These are phyloP conservation scores for Actinostola sp. DNA, from an alignment of 92 coral and sea anemone species.

Conservation along the genomic window DNA sequence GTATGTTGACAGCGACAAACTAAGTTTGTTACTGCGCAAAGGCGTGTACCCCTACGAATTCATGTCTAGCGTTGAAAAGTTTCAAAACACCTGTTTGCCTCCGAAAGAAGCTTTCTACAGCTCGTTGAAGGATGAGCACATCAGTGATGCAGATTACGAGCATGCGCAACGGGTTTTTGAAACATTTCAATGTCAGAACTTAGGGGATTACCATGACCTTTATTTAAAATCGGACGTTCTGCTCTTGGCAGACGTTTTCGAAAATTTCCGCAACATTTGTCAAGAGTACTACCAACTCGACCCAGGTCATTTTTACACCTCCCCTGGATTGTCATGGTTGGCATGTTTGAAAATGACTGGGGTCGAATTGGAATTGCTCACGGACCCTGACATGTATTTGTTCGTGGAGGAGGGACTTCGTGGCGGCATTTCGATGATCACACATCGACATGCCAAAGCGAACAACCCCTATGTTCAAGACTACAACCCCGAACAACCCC, in stretches of 20 bases:
- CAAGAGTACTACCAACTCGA: slow-evolving; percentile 48
- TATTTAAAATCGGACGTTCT: slow-evolving; percentile 17
- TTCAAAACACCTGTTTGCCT: slow-evolving; percentile 27
- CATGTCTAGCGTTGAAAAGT: slow-evolving; percentile 1
- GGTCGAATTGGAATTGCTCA: slow-evolving; percentile 31
- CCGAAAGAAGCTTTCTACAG: slow-evolving; percentile 36
- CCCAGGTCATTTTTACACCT: slow-evolving; percentile 53
- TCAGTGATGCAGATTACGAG: slow-evolving; percentile 41
- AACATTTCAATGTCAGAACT: slow-evolving; percentile 10
- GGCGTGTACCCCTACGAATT: too few relatives aligned
- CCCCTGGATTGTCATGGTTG: slow-evolving; percentile 45
- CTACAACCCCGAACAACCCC: slow-evolving; percentile 9
- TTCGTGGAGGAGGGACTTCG: slow-evolving; percentile 38
- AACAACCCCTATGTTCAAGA: slow-evolving; percentile 42
- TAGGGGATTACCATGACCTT: slow-evolving; percentile 42
- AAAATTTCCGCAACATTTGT: slow-evolving; percentile 50
- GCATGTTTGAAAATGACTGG: slow-evolving; percentile 59
- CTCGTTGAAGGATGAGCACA: slow-evolving; percentile 22
- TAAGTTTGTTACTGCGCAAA: slow-evolving; percentile 6
- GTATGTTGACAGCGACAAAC: slow-evolving; percentile 2
- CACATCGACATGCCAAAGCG: slow-evolving; percentile 39
- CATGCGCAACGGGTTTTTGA: slow-evolving; percentile 28
- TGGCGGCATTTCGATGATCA: slow-evolving; percentile 50
- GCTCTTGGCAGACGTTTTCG: slow-evolving; percentile 38
- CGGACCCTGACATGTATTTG: slow-evolving; percentile 49